Conservation (phyloP, 2,888 invertebrate genomes). For the Tenthredo livida region DNA sequence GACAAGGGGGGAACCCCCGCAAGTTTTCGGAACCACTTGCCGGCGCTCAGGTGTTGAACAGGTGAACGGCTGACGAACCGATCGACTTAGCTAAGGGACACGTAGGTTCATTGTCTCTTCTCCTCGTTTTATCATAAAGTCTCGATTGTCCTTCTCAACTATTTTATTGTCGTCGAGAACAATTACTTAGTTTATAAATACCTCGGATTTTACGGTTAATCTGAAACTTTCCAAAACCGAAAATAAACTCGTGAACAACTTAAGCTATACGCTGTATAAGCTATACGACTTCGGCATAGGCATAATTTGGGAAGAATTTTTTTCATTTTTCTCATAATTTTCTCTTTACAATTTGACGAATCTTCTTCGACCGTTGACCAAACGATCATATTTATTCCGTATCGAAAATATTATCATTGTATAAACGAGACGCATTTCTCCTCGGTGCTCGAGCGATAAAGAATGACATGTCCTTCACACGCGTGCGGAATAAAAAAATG, state of each 20-base stretch:
- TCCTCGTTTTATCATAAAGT: conserved; percentile 11
- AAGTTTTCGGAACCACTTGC: conserved; percentile 53
- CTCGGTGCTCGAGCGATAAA: neutral
- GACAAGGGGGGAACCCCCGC: conserved; percentile 36
- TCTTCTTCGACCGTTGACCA: neutral
- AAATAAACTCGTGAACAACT: neutral
- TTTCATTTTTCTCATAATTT: neutral
- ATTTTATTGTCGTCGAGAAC: neutral
- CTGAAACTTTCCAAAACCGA: neutral
- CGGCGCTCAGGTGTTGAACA: conserved; percentile 50
- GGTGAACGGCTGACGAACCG: conserved; percentile 46
- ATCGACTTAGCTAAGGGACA: neutral
- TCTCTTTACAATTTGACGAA: neutral
- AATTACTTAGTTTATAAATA: neutral
- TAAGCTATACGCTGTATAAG: neutral
- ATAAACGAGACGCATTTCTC: neutral
- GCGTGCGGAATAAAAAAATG: neutral
- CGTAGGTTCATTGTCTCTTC: conserved; percentile 19
- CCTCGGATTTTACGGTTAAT: neutral
- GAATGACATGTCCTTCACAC: neutral
- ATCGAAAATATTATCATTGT: neutral
- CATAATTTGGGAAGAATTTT: neutral
- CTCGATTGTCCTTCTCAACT: conserved; percentile 6
- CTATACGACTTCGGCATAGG: neutral
- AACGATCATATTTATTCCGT: neutral